Percentiles rank a stretch among this genome's conserved stretches.
Conservation (phyloP, 1,140 invertebrate species). For the Camponotus vicinus region DNA sequence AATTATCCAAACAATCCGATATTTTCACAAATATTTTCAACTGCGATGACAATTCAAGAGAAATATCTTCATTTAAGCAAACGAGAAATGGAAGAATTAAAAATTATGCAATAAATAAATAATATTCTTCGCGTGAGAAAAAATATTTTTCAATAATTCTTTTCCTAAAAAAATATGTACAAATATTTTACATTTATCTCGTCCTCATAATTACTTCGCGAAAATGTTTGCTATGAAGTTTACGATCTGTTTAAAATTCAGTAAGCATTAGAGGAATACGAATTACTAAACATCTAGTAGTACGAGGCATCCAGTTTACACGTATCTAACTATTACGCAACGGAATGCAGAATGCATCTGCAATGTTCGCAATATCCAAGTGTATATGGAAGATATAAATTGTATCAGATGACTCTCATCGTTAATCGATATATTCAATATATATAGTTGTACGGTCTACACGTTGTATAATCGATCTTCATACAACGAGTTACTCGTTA, state of each 20-base stretch:
- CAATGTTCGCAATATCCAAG: conserved; percentile 58
- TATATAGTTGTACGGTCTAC: not conserved
- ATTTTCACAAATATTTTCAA: not conserved
- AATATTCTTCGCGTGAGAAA: not conserved
- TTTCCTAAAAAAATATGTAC: not conserved
- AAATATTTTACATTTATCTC: not conserved
- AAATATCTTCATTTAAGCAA: not conserved
- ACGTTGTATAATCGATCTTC: conserved; percentile 44
- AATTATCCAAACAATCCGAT: not conserved
- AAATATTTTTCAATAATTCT: not conserved
- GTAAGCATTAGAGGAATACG: conserved; percentile 3
- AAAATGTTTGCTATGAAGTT: not conserved
- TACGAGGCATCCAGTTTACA: conserved; percentile 19
- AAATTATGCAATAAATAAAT: not conserved
- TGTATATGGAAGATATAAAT: conserved; percentile 53
- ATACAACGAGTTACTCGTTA: conserved; percentile 42
- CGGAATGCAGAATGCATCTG: conserved; percentile 50
- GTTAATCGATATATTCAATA: conserved; percentile 56
- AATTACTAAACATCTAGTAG: conserved; percentile 11
- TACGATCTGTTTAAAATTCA: not conserved
- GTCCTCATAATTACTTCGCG: not conserved
- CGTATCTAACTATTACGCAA: not conserved
- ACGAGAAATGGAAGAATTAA: not conserved
- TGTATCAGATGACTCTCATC: conserved; percentile 46
- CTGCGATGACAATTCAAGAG: not conserved